Base-by-base conservation (phyloP, 2,888 invertebrate genomes). In the Agrotis puta region DNA sequence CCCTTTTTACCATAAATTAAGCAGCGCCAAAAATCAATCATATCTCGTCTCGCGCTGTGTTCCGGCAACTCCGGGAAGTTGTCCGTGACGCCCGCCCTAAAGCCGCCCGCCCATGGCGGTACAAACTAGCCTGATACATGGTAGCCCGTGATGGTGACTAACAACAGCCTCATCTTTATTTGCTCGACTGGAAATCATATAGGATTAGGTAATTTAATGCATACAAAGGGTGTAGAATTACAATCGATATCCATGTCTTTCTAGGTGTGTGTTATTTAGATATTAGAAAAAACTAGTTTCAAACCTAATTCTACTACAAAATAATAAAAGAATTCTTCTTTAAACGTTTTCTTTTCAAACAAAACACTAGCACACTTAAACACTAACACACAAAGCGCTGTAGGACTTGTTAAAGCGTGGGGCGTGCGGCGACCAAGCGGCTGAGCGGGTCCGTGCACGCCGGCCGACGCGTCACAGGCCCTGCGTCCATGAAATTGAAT, bases 401-500 rank as follows among this genome's bases (percentile, higher is more conserved):
- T 77, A 6, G 50, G 62, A 68, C 24, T 58, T 54, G 62, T 56
- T 78, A 66, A 66, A 68, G 63, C 53, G 11, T 22, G 20, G 33
- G 20, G 53, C 22, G 61, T 47, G 64, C 39, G 70, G 77, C 77
- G 51, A 13, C 57, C 57, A 64, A 79, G 65, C 67, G 82, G 54
- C 64, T 67, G 82, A 79, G 61, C 51, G 57, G 64, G 58, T 54
- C 47, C 56, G 64, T 24, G 58, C 54, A 43, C 63, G 57, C 66
- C 43, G 24, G 73, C 59, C 64, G 67, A 65, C 64, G 77, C 77
- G 81, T 81, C 86, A 84, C 88, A 88, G 84, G 82, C 88, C 88
- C 90, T 92, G 91, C 91, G 91, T 89, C 94, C 94, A 93, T 95
- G 94, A 95, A 95, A 96, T 96, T 95, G 94, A 95, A 96, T 96